Conservation (phyloP, 2,113 vertebrate genomes). For the Hassar affinis region DNA sequence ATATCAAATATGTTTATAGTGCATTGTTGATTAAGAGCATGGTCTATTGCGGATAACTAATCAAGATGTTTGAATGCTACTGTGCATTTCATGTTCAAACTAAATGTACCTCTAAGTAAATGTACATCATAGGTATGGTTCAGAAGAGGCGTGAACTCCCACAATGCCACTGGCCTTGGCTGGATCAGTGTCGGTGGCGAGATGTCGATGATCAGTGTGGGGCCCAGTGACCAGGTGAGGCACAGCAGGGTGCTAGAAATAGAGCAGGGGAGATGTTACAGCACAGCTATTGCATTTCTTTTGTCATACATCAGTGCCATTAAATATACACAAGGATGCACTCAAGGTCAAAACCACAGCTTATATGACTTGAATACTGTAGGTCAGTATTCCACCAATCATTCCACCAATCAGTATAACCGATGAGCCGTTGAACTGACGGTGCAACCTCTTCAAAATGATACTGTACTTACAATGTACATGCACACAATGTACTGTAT, state of each 20-base stretch:
- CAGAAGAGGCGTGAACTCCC: constrained; percentile 91
- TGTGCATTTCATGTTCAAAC: constrained; percentile 1
- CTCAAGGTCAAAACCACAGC: neutral
- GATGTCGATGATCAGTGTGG: constrained; percentile 91
- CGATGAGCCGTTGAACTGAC: neutral
- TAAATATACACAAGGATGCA: constrained; percentile 17
- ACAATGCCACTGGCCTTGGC: constrained; percentile 91
- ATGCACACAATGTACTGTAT: neutral
- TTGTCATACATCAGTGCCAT: neutral
- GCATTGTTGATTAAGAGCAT: neutral
- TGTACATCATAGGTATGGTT: constrained; percentile 87
- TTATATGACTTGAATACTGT: neutral
- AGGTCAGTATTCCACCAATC: neutral
- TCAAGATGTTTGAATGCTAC: neutral
- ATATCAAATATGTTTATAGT: neutral
- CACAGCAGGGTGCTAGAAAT: neutral
- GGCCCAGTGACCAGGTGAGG: constrained; percentile 90
- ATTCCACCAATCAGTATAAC: neutral
- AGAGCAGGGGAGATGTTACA: constrained; percentile 10
- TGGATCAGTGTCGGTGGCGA: constrained; percentile 95
- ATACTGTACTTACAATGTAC: too few species aligned
- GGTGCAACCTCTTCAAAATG: neutral
- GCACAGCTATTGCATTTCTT: constrained; percentile 32
- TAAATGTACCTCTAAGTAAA: neutral
- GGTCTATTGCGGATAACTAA: neutral